Base-by-base conservation (phyloP, 2,888 invertebrate genomes). In the Busseola fusca region DNA sequence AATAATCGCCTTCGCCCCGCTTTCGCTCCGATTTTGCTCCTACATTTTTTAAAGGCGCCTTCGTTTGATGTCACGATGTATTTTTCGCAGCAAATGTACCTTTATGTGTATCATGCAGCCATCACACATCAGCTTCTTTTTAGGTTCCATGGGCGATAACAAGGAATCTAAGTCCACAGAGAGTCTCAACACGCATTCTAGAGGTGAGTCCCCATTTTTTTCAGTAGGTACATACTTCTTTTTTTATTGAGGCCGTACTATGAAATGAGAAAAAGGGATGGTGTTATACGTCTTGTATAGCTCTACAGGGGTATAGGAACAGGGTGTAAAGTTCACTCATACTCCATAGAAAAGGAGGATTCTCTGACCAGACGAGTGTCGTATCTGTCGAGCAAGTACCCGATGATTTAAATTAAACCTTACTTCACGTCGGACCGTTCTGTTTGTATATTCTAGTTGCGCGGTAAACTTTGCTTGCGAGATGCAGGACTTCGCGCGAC, bases 111-210 rank as follows among this genome's bases (percentile, higher is more conserved):
- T 76, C 78, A 78, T 37, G 52, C 70, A 37, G 52, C 58, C 67
- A 66, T 59, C 64, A 79, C 71, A 72, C 78, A 72, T 80, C 69
- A 80, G 78, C 84, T 84, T 85, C 78, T 86, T 76, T 81, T 54
- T 91, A 95, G 95, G 93, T 81, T 94, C 95, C 0, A 94, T 93
- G 91, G 95, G 95, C 0, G 95, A 95, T 83, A 93, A 91, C 86
- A 95, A 95, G 87, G 94, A 91, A 48, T 93, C 93, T 37, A 95
- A 95, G 84, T 95, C 94, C 3, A 93, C 90, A 0, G 95, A 95
- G 87, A 95, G 94, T 69, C 89, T 95, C 80, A 94, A 93, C 84
- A 92, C 93, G 48, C 94, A 93, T 58, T 95, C 95, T 0, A 91
- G 88, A 84, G 95, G 95, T 94, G 77, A 91, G 91, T 81, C 52